Percentiles rank a stretch among this genome's conserved stretches.
phyloP scores from a whole-genome alignment of 2,888 invertebrate genomes.

The Apodemia mormo region DNA sequence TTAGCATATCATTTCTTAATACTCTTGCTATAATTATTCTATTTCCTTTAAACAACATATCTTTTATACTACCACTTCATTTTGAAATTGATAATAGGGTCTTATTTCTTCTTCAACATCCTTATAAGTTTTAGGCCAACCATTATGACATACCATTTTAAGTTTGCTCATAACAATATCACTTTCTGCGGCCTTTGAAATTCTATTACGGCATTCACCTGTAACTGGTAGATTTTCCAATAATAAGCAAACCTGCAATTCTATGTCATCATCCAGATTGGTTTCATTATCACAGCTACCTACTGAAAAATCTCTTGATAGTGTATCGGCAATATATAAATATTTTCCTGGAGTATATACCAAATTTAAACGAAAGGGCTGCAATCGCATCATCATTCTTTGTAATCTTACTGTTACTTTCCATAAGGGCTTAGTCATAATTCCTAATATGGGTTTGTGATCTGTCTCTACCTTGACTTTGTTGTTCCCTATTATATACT shows the following conservation, averaged over 20 bases:
- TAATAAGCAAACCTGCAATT: no score
- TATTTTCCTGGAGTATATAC: not conserved
- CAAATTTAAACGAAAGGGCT: conserved; percentile 25
- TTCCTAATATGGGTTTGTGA: conserved; percentile 33
- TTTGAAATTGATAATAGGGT: conserved; percentile 26
- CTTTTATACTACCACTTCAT: conserved; percentile 24
- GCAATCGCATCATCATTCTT: conserved; percentile 18
- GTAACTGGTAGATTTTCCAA: no score
- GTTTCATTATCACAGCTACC: no score
- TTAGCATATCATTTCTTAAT: conserved; percentile 28
- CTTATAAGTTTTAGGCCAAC: not conserved
- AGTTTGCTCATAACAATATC: not conserved
- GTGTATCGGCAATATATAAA: not conserved
- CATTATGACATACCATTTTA: not conserved
- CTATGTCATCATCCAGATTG: no score
- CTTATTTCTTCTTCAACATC: not conserved
- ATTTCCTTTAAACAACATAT: conserved; percentile 31
- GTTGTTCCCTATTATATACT: no score
- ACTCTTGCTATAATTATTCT: conserved; percentile 28
- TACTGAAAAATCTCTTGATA: not conserved
- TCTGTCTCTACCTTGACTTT: conserved; percentile 29
- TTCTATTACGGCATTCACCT: no score
- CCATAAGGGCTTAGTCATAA: conserved; percentile 28
- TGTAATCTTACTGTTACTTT: conserved; percentile 28
- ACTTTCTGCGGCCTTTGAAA: no score